phyloP scores from a whole-genome alignment of 1,140 invertebrate species.

The Acromyrmex heyeri region DNA sequence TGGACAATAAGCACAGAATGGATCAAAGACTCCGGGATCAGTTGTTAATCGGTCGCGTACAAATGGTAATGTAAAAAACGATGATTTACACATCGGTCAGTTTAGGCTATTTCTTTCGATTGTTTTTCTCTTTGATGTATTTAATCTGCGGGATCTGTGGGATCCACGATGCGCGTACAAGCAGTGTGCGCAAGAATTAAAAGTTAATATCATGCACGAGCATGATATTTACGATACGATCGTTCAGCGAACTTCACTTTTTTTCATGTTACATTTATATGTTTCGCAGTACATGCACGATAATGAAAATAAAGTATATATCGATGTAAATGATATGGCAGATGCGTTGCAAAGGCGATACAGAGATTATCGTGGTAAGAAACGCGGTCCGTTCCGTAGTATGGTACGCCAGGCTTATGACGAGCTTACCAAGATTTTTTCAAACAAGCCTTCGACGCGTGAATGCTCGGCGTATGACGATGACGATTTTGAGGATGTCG shows the following conservation, averaged over 20 bases:
- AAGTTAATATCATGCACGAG: background rate
- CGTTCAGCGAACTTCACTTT: background rate
- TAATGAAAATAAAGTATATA: conserved; percentile 90
- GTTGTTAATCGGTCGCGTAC: conserved; percentile 67
- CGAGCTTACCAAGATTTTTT: conserved; percentile 84
- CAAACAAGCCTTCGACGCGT: conserved; percentile 73
- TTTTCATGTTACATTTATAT: background rate
- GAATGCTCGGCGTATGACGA: conserved; percentile 76
- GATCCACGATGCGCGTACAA: background rate
- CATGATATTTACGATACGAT: background rate
- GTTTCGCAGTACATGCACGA: conserved; percentile 89
- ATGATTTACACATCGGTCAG: background rate
- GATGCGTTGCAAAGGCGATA: conserved; percentile 90
- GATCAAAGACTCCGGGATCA: conserved; percentile 69
- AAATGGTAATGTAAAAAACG: conserved; percentile 62
- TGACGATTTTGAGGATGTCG: conserved; percentile 87
- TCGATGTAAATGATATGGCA: conserved; percentile 92
- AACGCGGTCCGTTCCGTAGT: conserved; percentile 89
- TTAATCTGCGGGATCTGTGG: background rate
- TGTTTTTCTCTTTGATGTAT: background rate
- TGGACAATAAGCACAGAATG: conserved; percentile 62
- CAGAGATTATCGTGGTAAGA: conserved; percentile 90
- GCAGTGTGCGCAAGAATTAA: background rate
- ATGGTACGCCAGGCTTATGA: conserved; percentile 89
- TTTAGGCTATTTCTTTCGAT: conserved; percentile 1